Base-by-base conservation (phyloP, 2,888 invertebrate genomes). In the Branchellion lobata region DNA sequence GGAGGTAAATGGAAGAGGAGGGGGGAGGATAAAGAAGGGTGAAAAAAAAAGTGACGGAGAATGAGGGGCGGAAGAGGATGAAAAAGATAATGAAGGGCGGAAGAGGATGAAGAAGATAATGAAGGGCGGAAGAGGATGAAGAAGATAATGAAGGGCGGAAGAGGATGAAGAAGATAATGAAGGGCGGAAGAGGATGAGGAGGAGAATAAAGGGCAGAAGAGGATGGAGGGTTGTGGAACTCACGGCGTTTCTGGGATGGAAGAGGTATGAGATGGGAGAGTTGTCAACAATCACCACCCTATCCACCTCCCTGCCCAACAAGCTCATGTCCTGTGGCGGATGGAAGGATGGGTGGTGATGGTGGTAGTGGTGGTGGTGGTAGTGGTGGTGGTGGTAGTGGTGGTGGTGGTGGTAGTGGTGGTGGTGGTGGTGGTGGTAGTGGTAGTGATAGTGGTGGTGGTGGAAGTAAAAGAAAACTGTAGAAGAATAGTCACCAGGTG, bases 181-280 rank as follows among this genome's bases (percentile, higher is more conserved):
- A 8, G 21, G n/a, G n/a, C 5, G 21, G n/a, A 57, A 57, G 24
- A 57, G 21, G n/a, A 57, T 5, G 3, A 57, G n/a, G 21, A 24
- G 21, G 24, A 57, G 21, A n/a, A n/a, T 3, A 8, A 18, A 24
- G n/a, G 21, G 21, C 11, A 57, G 21, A n/a, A 18, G 21, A n/a
- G 5, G 21, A 57, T 5, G 24, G 21, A 57, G 21, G 40, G 14
- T 8, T 8, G 14, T 5, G 8, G 14, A 40, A 14, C 8, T 8
- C 8, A 99, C 97, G 89, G 98, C 98, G 90, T 99, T 99, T 89
- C 97, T 96, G 87, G 98, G 98, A 92, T 99, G 99, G 93, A 99
- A 99, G 91, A 98, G 96, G 89, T 99, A 99, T 84, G 96, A 96
- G 86, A 96, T 97, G 85, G 99, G 99, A 86, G 98, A 99, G 90